Conservation (phyloP, 2,797 vertebrate genomes). For the Tokudaia tokunoshimensis region DNA sequence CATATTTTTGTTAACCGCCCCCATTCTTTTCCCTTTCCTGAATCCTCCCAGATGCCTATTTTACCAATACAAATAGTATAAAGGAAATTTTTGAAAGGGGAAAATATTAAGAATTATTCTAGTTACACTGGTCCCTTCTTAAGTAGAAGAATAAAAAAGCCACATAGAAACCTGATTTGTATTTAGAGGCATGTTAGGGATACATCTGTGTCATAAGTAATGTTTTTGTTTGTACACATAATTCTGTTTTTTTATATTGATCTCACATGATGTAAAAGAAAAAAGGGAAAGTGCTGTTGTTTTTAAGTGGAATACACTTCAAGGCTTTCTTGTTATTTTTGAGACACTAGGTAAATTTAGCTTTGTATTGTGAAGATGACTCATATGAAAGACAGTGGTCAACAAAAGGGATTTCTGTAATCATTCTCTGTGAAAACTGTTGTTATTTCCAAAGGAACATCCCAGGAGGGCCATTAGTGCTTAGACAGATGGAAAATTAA, state of each 20-base stretch:
- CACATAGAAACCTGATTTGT: slow-evolving; percentile 16
- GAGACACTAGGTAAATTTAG: slow-evolving; percentile 10
- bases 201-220: not conserved
- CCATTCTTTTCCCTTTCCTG: not conserved
- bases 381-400: not conserved
- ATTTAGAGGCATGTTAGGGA: not conserved
- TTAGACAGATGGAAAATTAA: not conserved
- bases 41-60: not conserved
- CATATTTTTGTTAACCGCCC: not conserved
- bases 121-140: not conserved
- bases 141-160: not conserved
- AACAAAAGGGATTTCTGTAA: not conserved
- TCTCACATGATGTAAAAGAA: not conserved
- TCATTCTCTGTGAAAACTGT: not conserved
- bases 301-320: slow-evolving; percentile 37
- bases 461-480: not conserved
- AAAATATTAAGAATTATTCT: slow-evolving; percentile 4
- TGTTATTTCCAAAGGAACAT: slow-evolving; percentile 12
- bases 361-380: not conserved
- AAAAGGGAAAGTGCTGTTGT: not conserved
- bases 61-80: not conserved
- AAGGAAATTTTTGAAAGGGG: slow-evolving; percentile 9
- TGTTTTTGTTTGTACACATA: not conserved
- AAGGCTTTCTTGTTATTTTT: slow-evolving; percentile 56
- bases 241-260: not conserved